A percentile compares a stretch with the other conserved stretches of the same genome.
These are phyloP conservation scores for Epirrita christyi DNA, from an alignment of 2,888 invertebrate species.

Conservation along the genomic window DNA sequence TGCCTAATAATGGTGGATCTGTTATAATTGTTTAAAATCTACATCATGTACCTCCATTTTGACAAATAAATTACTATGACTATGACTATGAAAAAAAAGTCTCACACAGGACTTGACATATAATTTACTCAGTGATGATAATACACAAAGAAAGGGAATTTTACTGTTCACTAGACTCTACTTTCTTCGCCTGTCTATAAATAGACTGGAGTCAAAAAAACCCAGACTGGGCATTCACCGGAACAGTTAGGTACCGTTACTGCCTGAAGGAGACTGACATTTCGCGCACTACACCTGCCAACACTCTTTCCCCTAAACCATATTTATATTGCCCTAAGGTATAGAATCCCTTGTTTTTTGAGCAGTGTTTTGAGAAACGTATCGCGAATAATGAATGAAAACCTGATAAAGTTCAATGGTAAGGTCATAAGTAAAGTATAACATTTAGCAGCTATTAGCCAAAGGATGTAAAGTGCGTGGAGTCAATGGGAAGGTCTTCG, in stretches of 20 bases:
- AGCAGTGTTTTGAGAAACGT: slow-evolving; percentile 4
- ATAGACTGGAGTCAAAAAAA: slow-evolving; percentile 25
- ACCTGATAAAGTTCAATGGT: slow-evolving; percentile 18
- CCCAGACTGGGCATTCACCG: slow-evolving; percentile 15
- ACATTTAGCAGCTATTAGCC: slow-evolving; percentile 3
- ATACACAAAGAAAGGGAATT: slow-evolving; percentile 20
- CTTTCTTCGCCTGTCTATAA: slow-evolving; percentile 35
- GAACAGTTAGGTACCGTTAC: slow-evolving; percentile 35
- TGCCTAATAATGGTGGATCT: too few species aligned
- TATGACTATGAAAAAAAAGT: slow-evolving; percentile 13
- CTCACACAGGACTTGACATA: slow-evolving; percentile 19
- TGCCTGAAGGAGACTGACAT: slow-evolving; percentile 35
- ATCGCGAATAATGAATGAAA: slow-evolving; percentile 17
- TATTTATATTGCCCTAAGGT: neutral
- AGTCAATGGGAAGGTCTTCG: too few species aligned
- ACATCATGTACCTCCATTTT: too few species aligned
- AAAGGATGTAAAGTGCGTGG: neutral
- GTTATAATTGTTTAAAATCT: too few species aligned
- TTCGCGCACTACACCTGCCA: slow-evolving; percentile 31
- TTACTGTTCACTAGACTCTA: slow-evolving; percentile 15
- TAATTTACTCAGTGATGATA: slow-evolving; percentile 19
- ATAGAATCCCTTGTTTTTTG: neutral
- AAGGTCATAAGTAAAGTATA: neutral
- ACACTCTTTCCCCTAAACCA: neutral
- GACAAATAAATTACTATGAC: too few species aligned